A percentile compares a stretch with the other conserved stretches of the same genome.
These are phyloP conservation scores for Heliconius hermathena DNA, from an alignment of 1,140 invertebrate genomes.

Conservation along the genomic window DNA sequence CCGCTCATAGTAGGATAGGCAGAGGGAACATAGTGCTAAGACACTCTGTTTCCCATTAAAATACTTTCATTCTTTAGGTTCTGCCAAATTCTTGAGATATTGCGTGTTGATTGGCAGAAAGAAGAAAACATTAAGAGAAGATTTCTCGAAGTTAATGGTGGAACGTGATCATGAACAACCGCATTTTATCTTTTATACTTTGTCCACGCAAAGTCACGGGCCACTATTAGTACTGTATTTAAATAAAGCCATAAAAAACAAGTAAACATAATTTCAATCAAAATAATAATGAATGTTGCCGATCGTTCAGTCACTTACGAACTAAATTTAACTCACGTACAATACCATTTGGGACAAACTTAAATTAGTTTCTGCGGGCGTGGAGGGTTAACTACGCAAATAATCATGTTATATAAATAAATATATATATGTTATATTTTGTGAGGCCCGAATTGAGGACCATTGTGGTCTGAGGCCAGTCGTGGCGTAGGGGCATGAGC, in stretches of 20 bases:
- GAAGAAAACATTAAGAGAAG: too few species aligned
- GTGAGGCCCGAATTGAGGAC: not conserved
- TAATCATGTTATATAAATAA: not conserved
- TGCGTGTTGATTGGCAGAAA: too few species aligned
- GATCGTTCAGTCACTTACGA: conserved; percentile 4
- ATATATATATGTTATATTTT: not conserved
- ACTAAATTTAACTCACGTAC: conserved; percentile 14
- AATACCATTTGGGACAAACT: conserved; percentile 19
- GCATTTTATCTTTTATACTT: too few species aligned
- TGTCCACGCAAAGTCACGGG: too few species aligned
- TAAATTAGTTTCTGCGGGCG: conserved; percentile 24
- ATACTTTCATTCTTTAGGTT: not conserved
- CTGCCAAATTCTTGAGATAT: too few species aligned
- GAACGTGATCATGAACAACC: too few species aligned
- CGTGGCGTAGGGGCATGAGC: too few species aligned
- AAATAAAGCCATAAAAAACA: not conserved
- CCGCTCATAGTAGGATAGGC: not conserved
- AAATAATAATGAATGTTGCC: not conserved
- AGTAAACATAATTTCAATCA: conserved; percentile 17
- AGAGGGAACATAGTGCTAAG: not conserved
- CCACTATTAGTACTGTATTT: not conserved
- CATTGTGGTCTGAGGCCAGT: too few species aligned
- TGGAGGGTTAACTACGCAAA: conserved; percentile 2
- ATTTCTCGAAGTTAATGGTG: too few species aligned
- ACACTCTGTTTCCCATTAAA: not conserved